A percentile compares a stretch with the other conserved stretches of the same genome.
Conservation (phyloP, 2,797 vertebrate genomes). For the Falco concolor region DNA sequence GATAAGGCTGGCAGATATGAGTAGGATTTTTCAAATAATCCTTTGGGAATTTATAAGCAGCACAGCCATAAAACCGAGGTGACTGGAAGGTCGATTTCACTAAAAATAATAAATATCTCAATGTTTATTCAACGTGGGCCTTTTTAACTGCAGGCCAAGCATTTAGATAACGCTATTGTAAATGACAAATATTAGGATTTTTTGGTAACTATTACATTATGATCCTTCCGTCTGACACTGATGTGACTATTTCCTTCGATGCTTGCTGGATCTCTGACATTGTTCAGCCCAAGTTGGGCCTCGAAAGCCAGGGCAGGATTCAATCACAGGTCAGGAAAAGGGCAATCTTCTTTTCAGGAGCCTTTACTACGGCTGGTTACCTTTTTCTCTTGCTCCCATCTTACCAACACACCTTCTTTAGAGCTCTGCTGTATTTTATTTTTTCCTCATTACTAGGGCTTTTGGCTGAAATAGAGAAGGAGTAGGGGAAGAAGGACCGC, state of each 20-base stretch:
- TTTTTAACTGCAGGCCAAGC: slow-evolving; percentile 76
- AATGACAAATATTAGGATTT: slow-evolving; percentile 77
- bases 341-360: background rate
- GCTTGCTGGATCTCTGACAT: slow-evolving; percentile 53
- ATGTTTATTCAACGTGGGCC: slow-evolving; percentile 77
- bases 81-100: slow-evolving; percentile 77
- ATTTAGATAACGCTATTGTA: slow-evolving; percentile 73
- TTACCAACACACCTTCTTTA: background rate
- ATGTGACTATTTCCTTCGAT: slow-evolving; percentile 53
- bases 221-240: slow-evolving; percentile 71
- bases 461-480: background rate
- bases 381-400: background rate
- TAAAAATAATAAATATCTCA: slow-evolving; percentile 79
- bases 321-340: slow-evolving; percentile 44
- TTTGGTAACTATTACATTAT: slow-evolving; percentile 69
- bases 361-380: background rate
- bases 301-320: slow-evolving; percentile 4
- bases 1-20: slow-evolving; percentile 79
- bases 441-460: background rate
- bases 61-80: slow-evolving; percentile 75
- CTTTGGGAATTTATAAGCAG: slow-evolving; percentile 79
- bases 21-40: slow-evolving; percentile 74
- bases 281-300: slow-evolving; percentile 28
- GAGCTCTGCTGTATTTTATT: background rate
- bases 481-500: background rate